Base-by-base conservation (phyloP, 2,888 invertebrate species). In the Andrena chrysosceles region DNA sequence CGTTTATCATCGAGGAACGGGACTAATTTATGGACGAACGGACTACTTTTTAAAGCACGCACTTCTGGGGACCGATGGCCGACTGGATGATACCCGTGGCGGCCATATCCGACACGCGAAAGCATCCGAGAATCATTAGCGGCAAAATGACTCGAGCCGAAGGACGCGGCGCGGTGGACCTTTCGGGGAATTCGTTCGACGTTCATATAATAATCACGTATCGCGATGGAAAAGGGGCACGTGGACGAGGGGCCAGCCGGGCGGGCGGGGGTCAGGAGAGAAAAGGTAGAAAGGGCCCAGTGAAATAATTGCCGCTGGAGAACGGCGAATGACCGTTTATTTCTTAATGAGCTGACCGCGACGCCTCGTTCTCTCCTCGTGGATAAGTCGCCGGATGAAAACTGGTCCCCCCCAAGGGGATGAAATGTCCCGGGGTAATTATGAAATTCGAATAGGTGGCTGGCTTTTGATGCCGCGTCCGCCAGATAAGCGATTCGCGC, bases 51-150 rank as follows among this genome's bases (percentile, higher is more conserved):
- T 84, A 60, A 71, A 98, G 98, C 95, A 98, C 98, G 83, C 99
- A 99, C 95, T 99, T 99, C 94, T 99, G 99, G 99, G 99, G 99
- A 52, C 99, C 99, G 76, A 96, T 99, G 69, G 99, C 99, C 62
- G 99, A 99, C 94, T 99, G 99, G 99, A 99, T 98, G 31, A 98
- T 99, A 91, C 99, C 99, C 16, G 92, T 99, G 89, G 99, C 99
- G 66, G 98, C 99, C 7, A 95, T 99, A 80, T 97, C 98, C 80
- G 99, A 99, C 94, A 96, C 97, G 79, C 96, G 96, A 88, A 98
- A 98, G 94, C 97, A 98, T 93, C 98, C 99, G 5, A 97, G 97
- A 93, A 96, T 96, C 92, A 99, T 99, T 86, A 99, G 99, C 95
- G 98, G 98, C 31, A 98, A 97, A 95, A 99, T 99, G 99, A 99